phyloP scores from a whole-genome alignment of 2,888 invertebrate genomes.

The Gymnoscelis rufifasciata region DNA sequence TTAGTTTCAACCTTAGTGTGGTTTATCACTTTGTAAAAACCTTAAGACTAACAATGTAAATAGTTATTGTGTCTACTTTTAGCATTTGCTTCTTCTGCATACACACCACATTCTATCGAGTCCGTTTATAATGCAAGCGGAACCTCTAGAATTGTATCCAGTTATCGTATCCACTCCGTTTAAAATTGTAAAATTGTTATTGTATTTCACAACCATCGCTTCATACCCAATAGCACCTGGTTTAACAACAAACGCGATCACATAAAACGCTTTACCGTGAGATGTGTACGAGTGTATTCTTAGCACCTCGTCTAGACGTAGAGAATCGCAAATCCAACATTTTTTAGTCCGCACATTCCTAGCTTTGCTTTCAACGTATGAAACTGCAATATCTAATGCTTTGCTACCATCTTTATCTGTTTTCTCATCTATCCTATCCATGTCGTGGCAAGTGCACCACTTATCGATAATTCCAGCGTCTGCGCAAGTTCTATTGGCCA shows the following conservation, averaged over 20 bases:
- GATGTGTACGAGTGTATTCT: slow-evolving; percentile 58
- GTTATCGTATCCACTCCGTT: slow-evolving; percentile 71
- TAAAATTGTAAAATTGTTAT: slow-evolving; percentile 58
- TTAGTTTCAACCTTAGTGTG: too few relatives aligned
- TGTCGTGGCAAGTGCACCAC: slow-evolving; percentile 84
- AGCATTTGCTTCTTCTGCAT: slow-evolving; percentile 32
- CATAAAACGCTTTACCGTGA: slow-evolving; percentile 62
- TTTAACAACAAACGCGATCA: slow-evolving; percentile 80
- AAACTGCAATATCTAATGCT: slow-evolving; percentile 64
- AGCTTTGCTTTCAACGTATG: slow-evolving; percentile 37
- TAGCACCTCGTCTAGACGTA: slow-evolving; percentile 69
- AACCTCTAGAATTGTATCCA: slow-evolving; percentile 42
- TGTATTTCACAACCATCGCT: slow-evolving; percentile 76
- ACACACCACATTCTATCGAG: slow-evolving; percentile 46
- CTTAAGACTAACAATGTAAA: too few relatives aligned
- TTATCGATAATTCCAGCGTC: slow-evolving; percentile 83
- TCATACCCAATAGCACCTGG: slow-evolving; percentile 84
- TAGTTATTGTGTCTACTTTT: too few relatives aligned
- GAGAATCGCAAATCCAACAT: slow-evolving; percentile 67
- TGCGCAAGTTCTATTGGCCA: slow-evolving; percentile 80
- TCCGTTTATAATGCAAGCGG: slow-evolving; percentile 38
- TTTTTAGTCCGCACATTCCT: slow-evolving; percentile 38
- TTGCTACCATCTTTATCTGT: slow-evolving; percentile 56
- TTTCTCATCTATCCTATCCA: slow-evolving; percentile 45
- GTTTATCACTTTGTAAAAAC: too few relatives aligned